These are phyloP conservation scores for Siphamia tubifer DNA, from an alignment of 2,113 vertebrate species.

Conservation along the genomic window DNA sequence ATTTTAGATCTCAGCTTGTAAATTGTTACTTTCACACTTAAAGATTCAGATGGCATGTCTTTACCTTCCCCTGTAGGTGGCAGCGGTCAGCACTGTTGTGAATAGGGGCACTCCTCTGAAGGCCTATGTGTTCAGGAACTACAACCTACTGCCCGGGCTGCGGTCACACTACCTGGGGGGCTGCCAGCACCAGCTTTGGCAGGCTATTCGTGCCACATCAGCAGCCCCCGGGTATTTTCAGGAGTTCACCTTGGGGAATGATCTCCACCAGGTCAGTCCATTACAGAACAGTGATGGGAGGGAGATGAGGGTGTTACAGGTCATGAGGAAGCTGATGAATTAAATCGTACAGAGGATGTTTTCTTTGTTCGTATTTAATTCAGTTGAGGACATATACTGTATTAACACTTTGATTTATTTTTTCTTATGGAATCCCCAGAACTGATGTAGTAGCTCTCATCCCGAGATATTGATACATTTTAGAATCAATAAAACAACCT, in stretches of 20 bases:
- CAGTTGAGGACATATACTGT: too few relatives aligned
- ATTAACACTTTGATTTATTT: too few relatives aligned
- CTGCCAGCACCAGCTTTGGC: slow-evolving; percentile 94
- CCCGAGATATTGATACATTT: too few relatives aligned
- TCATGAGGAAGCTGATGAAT: neutral
- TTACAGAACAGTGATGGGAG: neutral
- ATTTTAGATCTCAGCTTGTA: neutral
- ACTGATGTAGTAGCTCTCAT: too few relatives aligned
- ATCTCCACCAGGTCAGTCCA: slow-evolving; percentile 90
- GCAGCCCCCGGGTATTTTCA: slow-evolving; percentile 96
- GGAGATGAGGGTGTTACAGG: neutral
- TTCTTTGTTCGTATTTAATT: neutral
- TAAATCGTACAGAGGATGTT: neutral
- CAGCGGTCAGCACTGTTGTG: slow-evolving; percentile 94
- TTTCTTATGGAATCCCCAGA: too few relatives aligned
- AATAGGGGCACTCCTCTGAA: slow-evolving; percentile 90
- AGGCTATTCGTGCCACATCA: slow-evolving; percentile 92
- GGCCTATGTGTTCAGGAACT: slow-evolving; percentile 96
- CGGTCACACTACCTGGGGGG: slow-evolving; percentile 93
- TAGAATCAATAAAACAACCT: too few relatives aligned
- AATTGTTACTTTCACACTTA: slow-evolving; percentile 4
- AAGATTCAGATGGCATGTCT: neutral
- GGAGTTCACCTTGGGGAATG: slow-evolving; percentile 87
- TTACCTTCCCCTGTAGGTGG: slow-evolving; percentile 79
- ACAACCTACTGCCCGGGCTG: slow-evolving; percentile 89